These are phyloP conservation scores for Tridacna gigas DNA, from an alignment of 2,888 invertebrate species.

Conservation along the genomic window DNA sequence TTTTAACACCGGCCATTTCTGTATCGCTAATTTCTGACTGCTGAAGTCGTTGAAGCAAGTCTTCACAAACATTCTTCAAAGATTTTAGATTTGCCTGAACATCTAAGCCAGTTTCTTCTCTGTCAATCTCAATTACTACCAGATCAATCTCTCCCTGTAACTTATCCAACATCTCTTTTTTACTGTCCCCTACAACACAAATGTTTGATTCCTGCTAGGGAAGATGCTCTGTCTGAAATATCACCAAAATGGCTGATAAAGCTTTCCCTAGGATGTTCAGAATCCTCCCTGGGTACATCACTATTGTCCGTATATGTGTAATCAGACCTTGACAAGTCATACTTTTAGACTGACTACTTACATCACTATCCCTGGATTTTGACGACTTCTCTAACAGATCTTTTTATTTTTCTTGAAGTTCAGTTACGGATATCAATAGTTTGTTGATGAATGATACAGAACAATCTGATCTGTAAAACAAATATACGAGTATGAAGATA, in stretches of 20 bases:
- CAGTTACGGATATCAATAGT: too few relatives aligned
- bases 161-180: not conserved
- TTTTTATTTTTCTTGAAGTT: too few relatives aligned
- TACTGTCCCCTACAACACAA: not conserved
- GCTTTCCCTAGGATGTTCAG: not conserved
- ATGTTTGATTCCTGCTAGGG: constrained; percentile 14
- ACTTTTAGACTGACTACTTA: too few relatives aligned
- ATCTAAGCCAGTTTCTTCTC: constrained; percentile 31
- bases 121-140: constrained; percentile 13
- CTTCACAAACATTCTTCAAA: constrained; percentile 5
- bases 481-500: too few relatives aligned
- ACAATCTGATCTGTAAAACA: too few relatives aligned
- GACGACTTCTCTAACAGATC: too few relatives aligned
- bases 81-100: constrained; percentile 11
- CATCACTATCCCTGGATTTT: too few relatives aligned
- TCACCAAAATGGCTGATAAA: constrained; percentile 17
- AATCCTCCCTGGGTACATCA: too few relatives aligned
- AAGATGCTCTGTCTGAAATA: constrained; percentile 25
- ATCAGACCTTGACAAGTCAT: too few relatives aligned
- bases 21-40: not conserved
- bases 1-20: not conserved
- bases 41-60: constrained; percentile 3
- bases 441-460: too few relatives aligned
- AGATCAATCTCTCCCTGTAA: not conserved
- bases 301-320: too few relatives aligned